Evolutionary conservation across 2,797 vertebrate species (phyloP).

Genomic region (Squalus acanthias): DNA sequence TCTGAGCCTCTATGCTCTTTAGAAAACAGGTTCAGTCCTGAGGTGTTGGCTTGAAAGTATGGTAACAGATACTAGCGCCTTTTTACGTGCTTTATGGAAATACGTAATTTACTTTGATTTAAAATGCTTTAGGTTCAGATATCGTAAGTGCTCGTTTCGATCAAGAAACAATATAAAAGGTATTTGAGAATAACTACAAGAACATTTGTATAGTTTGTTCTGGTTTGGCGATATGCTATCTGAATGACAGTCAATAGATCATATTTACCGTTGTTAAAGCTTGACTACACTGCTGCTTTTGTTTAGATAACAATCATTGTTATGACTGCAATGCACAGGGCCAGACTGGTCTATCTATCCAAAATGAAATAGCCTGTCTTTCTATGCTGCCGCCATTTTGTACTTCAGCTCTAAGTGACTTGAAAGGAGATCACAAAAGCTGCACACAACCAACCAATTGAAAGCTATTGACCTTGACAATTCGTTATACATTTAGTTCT

Average conservation of each 20-base stretch:
- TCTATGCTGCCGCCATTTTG: slow-evolving; percentile 36
- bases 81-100: neutral
- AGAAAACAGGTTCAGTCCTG: neutral
- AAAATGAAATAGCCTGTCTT: slow-evolving; percentile 14
- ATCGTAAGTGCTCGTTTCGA: neutral
- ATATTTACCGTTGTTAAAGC: neutral
- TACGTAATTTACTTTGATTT: neutral
- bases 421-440: slow-evolving; percentile 33
- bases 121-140: neutral
- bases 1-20: neutral
- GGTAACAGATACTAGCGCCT: neutral
- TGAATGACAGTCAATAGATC: neutral
- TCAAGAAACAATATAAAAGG: neutral
- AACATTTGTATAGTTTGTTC: neutral
- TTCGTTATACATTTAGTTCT: slow-evolving; percentile 35
- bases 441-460: slow-evolving; percentile 20
- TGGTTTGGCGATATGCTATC: neutral
- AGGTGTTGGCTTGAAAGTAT: neutral
- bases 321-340: slow-evolving; percentile 16
- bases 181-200: neutral
- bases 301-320: slow-evolving; percentile 19
- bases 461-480: slow-evolving; percentile 34
- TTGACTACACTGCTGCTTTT: neutral
- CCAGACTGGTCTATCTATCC: slow-evolving; percentile 15
- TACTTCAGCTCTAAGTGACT: slow-evolving; percentile 35